Base-by-base conservation (phyloP, 2,888 invertebrate genomes). In the Lysandra coridon region DNA sequence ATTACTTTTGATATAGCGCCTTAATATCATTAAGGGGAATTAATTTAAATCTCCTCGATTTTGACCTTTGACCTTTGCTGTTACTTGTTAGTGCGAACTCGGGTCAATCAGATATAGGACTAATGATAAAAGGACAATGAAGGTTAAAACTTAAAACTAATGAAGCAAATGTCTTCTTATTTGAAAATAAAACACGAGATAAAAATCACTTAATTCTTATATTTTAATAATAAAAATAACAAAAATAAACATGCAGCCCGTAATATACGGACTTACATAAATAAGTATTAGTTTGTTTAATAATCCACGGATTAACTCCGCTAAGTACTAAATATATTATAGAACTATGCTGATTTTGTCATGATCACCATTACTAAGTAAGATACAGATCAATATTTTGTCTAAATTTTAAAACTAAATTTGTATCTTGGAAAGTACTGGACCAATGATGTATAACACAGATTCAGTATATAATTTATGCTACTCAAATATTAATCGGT, bases 241-340 rank as follows among this genome's bases (percentile, higher is more conserved):
- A 92, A 90, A 89, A 89, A 89, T 92, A 91, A 91, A 92, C 89
- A 90, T 86, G 83, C 86, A 84, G 85, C 89, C 90, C 93, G 89
- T 93, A 94, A 94, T 93, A 92, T 93, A 93, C 91, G 93, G 85
- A 92, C 83, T 83, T 80, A 83, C 57, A 69, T 69, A 12, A 60
- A 75, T 60, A 73, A 74, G 12, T 78, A 73, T 62, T 79, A 74
- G 30, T 79, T 75, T 79, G 44, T 74, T 62, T 62, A 74, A 44
- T 75, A 79, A 78, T 53, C 80, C 69, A 69, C 74, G 79, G 83
- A 84, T 83, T 85, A 86, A 86, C 85, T 85, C 84, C 85, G 87
- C 17, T 57, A 57, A 57, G 62, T 64, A 17, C 88, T 88, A 86
- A 81, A 84, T 83, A 57, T 14, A 57, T 57, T 17, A 57, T 57